Percentiles rank a stretch among this genome's conserved stretches.
These are phyloP conservation scores for Callithrix jacchus DNA, from an alignment of 2,113 vertebrate genomes.

Conservation along the genomic window DNA sequence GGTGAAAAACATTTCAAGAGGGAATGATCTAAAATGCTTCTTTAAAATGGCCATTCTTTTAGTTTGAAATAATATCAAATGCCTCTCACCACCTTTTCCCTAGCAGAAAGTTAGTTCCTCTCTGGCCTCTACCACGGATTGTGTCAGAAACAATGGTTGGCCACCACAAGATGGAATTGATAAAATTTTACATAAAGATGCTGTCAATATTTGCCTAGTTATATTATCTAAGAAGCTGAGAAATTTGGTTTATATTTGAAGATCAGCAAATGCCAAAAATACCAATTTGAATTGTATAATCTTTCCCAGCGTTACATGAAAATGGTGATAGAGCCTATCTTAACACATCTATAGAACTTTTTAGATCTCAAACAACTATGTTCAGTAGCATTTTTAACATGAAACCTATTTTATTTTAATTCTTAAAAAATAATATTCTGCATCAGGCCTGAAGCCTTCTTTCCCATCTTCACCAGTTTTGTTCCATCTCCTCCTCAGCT, in stretches of 20 bases:
- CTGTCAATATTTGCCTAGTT: conserved; percentile 37
- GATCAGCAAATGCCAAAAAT: conserved; percentile 56
- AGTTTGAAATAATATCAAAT: not conserved
- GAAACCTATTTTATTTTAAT: not conserved
- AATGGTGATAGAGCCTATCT: conserved; percentile 9
- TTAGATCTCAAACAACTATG: conserved; percentile 16
- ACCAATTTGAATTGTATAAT: conserved; percentile 59
- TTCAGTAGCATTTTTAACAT: conserved; percentile 26
- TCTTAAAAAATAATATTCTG: not conserved
- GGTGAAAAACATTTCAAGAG: not conserved
- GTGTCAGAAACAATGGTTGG: not conserved
- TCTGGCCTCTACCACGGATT: not conserved
- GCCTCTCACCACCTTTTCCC: not conserved
- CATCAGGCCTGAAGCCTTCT: fast-evolving
- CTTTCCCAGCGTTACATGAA: conserved; percentile 11
- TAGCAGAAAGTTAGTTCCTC: not conserved
- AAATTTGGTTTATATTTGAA: conserved; percentile 58
- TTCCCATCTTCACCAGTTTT: not conserved
- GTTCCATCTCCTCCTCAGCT: fast-evolving
- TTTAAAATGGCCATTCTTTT: not conserved
- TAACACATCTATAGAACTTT: not conserved
- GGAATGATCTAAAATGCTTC: not conserved
- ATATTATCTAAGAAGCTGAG: conserved; percentile 22
- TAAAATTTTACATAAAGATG: not conserved
- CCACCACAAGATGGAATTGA: not conserved